phyloP scores from a whole-genome alignment of 2,797 vertebrate genomes.

The Huso huso region DNA sequence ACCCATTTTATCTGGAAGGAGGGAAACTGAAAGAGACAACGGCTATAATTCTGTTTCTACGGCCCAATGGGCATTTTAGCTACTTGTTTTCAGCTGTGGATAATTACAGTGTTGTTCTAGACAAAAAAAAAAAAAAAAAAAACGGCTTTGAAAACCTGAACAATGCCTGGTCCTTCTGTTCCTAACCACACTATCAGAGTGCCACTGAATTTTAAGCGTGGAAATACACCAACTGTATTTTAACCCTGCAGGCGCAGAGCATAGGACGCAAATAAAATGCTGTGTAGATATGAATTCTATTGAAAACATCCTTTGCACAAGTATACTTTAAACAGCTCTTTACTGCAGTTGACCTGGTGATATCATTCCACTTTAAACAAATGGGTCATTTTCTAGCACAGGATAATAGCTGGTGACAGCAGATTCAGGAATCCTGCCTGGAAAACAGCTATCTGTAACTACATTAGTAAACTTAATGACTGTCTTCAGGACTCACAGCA shows the following conservation, averaged over 20 bases:
- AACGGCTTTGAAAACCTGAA: constrained; percentile 16
- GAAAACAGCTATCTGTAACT: too few species aligned
- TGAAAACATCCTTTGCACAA: too few species aligned
- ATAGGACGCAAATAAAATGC: too few species aligned
- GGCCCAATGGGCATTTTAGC: constrained; percentile 79
- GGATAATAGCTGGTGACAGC: too few species aligned
- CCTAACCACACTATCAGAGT: constrained; percentile 7
- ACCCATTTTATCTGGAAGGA: constrained; percentile 60
- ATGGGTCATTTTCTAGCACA: too few species aligned
- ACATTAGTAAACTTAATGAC: too few species aligned
- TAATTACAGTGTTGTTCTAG: constrained; percentile 70
- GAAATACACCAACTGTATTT: constrained; percentile 7
- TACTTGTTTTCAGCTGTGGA: constrained; percentile 84
- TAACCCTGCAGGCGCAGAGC: background rate
- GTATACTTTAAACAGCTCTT: too few species aligned
- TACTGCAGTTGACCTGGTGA: too few species aligned
- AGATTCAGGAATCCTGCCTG: too few species aligned
- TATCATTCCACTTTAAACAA: too few species aligned
- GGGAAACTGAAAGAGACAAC: constrained; percentile 43
- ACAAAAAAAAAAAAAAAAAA: constrained; percentile 29
- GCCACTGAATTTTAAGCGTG: background rate
- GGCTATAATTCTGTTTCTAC: constrained; percentile 78
- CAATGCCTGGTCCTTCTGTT: constrained; percentile 26
- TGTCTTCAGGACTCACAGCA: too few species aligned
- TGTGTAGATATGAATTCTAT: too few species aligned